Percentiles rank a stretch among this genome's conserved stretches.
Conservation (phyloP, 2,797 vertebrate genomes). For the Hippoglossus hippoglossus region DNA sequence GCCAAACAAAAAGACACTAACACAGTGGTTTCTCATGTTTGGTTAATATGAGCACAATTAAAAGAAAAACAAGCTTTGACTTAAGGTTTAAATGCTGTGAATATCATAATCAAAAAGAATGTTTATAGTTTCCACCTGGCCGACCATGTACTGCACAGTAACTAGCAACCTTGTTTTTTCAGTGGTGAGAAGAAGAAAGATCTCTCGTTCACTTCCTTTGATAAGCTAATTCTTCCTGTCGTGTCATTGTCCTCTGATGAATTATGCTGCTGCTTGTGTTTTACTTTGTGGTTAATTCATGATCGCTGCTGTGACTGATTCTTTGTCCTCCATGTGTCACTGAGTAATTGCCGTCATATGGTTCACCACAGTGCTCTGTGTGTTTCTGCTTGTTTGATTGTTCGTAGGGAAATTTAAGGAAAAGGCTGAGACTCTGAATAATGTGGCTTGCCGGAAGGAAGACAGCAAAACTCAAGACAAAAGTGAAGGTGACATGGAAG, state of each 20-base stretch:
- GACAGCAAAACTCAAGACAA: slow-evolving; percentile 83
- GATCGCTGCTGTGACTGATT: neutral
- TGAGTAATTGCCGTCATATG: neutral
- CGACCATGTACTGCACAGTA: too few relatives aligned
- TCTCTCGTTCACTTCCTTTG: slow-evolving; percentile 4
- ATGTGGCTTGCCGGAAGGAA: slow-evolving; percentile 83
- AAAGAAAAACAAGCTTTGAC: too few relatives aligned
- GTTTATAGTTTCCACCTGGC: too few relatives aligned
- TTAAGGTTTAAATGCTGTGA: too few relatives aligned
- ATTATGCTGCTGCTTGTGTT: slow-evolving; percentile 6
- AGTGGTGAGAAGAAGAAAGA: neutral
- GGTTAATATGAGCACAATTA: too few relatives aligned
- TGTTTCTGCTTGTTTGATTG: slow-evolving; percentile 66
- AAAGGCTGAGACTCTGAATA: slow-evolving; percentile 88
- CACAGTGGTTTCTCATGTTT: too few relatives aligned
- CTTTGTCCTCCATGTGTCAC: neutral
- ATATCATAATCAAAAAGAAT: too few relatives aligned
- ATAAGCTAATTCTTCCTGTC: neutral
- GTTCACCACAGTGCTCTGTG: slow-evolving; percentile 16
- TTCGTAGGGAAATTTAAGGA: slow-evolving; percentile 91
- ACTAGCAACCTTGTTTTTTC: slow-evolving; percentile 45
- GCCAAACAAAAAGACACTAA: too few relatives aligned
- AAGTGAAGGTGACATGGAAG: slow-evolving; percentile 84
- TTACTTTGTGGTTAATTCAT: neutral
- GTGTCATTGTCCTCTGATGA: slow-evolving; percentile 1